These are phyloP conservation scores for Sardinella longiceps DNA, from an alignment of 2,797 vertebrate species.

Conservation along the genomic window DNA sequence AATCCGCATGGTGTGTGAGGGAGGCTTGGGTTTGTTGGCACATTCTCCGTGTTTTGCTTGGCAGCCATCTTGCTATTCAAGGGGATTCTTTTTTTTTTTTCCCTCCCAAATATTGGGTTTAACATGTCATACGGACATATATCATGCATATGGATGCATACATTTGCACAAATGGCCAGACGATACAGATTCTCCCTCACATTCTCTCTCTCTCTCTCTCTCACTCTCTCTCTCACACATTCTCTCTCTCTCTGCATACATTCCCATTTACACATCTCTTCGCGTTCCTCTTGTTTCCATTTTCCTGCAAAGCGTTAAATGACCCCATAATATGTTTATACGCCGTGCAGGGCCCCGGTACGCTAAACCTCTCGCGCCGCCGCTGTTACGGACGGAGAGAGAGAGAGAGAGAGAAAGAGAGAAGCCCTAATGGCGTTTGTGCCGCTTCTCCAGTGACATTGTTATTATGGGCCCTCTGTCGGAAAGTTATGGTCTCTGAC, in stretches of 20 bases:
- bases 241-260: neutral
- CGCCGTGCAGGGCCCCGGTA: constrained; percentile 63
- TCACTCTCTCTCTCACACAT: neutral
- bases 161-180: neutral
- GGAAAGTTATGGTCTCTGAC: constrained; percentile 71
- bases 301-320: constrained; percentile 70
- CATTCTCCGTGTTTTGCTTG: constrained; percentile 68
- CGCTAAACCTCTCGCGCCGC: constrained; percentile 68
- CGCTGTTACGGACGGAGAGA: constrained; percentile 50
- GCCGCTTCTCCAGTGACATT: constrained; percentile 71
- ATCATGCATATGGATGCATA: constrained; percentile 9
- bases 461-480: constrained; percentile 73
- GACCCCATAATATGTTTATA: constrained; percentile 71
- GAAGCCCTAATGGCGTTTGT: constrained; percentile 69
- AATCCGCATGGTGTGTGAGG: constrained; percentile 62
- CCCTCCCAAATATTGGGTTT: neutral
- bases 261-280: constrained; percentile 59
- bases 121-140: constrained; percentile 12
- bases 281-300: constrained; percentile 50
- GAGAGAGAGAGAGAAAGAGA: neutral
- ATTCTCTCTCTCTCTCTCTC: neutral
- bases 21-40: constrained; percentile 70
- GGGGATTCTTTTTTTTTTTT: constrained; percentile 57
- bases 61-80: constrained; percentile 63
- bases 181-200: neutral